These are phyloP conservation scores for Coracias cyanogaster DNA, from an alignment of 2,797 vertebrate genomes.

Conservation along the genomic window DNA sequence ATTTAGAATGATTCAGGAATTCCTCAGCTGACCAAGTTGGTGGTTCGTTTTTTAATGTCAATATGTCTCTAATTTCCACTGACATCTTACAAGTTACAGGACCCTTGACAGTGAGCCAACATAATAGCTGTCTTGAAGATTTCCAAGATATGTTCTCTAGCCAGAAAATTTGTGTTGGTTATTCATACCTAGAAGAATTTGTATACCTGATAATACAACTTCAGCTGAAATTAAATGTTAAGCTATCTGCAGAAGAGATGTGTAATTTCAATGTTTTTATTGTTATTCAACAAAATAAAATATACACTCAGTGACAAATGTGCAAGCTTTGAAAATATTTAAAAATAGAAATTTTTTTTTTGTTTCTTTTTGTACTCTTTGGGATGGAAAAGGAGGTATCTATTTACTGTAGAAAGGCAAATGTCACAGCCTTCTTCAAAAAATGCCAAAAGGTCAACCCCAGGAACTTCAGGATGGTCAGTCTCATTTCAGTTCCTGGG, in stretches of 20 bases:
- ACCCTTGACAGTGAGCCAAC: neutral
- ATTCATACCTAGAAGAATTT: neutral
- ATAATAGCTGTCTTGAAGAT: neutral
- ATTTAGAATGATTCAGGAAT: neutral
- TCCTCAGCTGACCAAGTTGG: neutral
- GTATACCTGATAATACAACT: neutral
- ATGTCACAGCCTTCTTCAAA: neutral
- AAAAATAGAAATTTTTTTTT: neutral
- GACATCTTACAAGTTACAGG: neutral
- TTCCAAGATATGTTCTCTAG: neutral
- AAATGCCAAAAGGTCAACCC: neutral
- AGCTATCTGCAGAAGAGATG: neutral
- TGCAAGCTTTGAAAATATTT: neutral
- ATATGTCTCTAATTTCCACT: neutral
- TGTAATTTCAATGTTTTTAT: neutral
- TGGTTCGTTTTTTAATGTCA: neutral
- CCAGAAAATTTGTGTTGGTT: neutral
- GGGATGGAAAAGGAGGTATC: neutral
- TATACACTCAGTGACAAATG: neutral
- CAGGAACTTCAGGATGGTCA: neutral
- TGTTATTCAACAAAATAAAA: neutral
- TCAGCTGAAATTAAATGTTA: neutral
- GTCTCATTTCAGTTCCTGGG: neutral
- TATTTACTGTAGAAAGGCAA: neutral
- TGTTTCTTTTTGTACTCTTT: neutral